Evolutionary conservation across 2,113 vertebrate genomes (phyloP).

Genomic region (Pithys albifrons): DNA sequence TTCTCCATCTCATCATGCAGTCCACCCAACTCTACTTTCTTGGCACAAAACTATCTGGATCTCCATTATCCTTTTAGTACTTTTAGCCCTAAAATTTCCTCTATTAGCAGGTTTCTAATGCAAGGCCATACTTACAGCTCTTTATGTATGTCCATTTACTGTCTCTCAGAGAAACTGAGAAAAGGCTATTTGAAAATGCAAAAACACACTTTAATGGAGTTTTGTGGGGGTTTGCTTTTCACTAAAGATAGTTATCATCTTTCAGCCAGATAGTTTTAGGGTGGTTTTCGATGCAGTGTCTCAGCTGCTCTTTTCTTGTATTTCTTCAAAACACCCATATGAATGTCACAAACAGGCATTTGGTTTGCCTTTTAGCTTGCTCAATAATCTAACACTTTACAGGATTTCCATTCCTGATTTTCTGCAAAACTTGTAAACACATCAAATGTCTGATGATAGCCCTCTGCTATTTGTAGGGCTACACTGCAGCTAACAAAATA

Average conservation of each 20-base stretch:
- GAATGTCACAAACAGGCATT: background rate
- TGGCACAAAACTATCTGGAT: background rate
- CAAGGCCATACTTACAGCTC: background rate
- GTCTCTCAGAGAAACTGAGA: background rate
- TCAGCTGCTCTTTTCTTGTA: background rate
- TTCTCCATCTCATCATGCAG: background rate
- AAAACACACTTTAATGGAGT: background rate
- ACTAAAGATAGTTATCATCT: background rate
- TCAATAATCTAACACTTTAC: background rate
- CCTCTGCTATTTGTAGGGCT: background rate
- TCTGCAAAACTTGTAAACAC: background rate
- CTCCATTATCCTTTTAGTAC: background rate
- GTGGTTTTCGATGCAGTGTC: rapidly evolving
- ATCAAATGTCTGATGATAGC: background rate
- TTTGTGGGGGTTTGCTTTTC: background rate
- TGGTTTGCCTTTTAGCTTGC: background rate
- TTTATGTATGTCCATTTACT: background rate
- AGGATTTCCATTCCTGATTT: background rate
- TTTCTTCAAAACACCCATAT: background rate
- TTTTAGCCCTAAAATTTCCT: background rate
- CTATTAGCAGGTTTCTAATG: background rate
- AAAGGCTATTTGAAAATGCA: background rate
- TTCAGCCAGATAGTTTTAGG: background rate
- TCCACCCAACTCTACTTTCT: background rate
- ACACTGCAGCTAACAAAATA: background rate